Percentiles rank a stretch among this genome's conserved stretches.
These are phyloP conservation scores for Microctenopoma lineatum DNA, from an alignment of 2,797 vertebrate species.

Conservation along the genomic window DNA sequence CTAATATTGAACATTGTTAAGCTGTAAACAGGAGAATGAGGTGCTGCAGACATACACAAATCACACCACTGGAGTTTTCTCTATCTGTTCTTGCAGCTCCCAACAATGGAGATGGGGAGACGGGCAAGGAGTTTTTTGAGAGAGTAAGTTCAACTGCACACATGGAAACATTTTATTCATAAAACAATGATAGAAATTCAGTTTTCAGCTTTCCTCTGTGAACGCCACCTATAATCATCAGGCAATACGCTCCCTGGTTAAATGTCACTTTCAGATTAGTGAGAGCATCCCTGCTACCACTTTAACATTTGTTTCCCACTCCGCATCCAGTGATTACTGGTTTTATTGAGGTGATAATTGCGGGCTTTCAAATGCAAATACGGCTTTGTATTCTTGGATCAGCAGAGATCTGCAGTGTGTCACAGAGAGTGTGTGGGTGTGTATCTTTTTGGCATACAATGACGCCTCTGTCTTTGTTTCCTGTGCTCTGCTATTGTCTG, in stretches of 20 bases:
- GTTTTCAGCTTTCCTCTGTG: constrained; percentile 10
- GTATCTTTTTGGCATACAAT: constrained; percentile 35
- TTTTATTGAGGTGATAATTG: constrained; percentile 64
- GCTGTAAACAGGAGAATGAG: constrained; percentile 25
- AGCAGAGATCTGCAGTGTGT: constrained; percentile 38
- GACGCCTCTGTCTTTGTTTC: constrained; percentile 30
- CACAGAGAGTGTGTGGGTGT: constrained; percentile 34
- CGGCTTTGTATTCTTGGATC: constrained; percentile 62
- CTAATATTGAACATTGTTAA: constrained; percentile 19
- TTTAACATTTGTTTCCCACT: constrained; percentile 41
- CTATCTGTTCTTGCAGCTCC: constrained; percentile 71
- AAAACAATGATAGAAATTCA: not conserved
- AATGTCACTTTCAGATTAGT: constrained; percentile 36
- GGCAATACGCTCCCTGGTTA: constrained; percentile 9
- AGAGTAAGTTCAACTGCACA: constrained; percentile 73
- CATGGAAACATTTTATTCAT: constrained; percentile 19
- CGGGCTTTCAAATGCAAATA: constrained; percentile 78
- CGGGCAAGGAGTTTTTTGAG: constrained; percentile 85
- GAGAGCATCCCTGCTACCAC: constrained; percentile 12
- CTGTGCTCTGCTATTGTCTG: constrained; percentile 39
- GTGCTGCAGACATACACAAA: constrained; percentile 21
- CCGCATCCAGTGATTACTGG: constrained; percentile 54
- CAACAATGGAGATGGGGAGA: constrained; percentile 62
- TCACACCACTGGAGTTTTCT: constrained; percentile 12
- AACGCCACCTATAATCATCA: constrained; percentile 32